These are phyloP conservation scores for Lophius americanus DNA, from an alignment of 2,797 vertebrate genomes.

Conservation along the genomic window DNA sequence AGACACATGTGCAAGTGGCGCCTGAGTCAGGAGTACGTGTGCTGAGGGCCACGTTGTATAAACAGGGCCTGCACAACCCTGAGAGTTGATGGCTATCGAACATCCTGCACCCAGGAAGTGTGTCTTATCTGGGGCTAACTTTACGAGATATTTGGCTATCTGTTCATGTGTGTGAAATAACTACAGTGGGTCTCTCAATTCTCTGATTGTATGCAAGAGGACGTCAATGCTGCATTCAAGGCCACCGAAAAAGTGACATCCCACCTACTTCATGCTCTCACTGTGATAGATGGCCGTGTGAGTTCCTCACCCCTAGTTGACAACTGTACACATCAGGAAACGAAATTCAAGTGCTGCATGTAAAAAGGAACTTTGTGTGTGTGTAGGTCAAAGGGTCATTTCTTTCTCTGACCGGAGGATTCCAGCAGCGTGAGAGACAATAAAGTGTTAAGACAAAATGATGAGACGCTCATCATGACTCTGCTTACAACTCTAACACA, in stretches of 20 bases:
- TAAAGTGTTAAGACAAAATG: slow-evolving; percentile 1
- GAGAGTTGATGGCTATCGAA: slow-evolving; percentile 64
- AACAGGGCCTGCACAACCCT: slow-evolving; percentile 62
- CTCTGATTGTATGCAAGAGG: slow-evolving; percentile 4
- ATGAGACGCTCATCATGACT: slow-evolving; percentile 2
- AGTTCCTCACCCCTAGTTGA: slow-evolving; percentile 66
- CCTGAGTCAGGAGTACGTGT: slow-evolving; percentile 37
- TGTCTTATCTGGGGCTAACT: slow-evolving; percentile 58
- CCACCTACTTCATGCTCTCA: slow-evolving; percentile 29
- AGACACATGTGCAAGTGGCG: slow-evolving; percentile 41
- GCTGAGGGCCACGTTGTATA: slow-evolving; percentile 61
- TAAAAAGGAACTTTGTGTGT: slow-evolving; percentile 66
- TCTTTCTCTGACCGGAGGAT: slow-evolving; percentile 49
- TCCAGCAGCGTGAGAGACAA: slow-evolving; percentile 31
- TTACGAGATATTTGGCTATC: slow-evolving; percentile 21
- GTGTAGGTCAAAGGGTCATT: slow-evolving; percentile 60
- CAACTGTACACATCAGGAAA: slow-evolving; percentile 64
- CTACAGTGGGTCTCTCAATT: slow-evolving; percentile 6
- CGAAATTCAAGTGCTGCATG: slow-evolving; percentile 76
- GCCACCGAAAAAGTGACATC: slow-evolving; percentile 8
- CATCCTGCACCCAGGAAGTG: slow-evolving; percentile 51
- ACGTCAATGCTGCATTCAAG: background rate
- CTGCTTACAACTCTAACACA: background rate
- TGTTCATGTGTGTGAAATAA: slow-evolving; percentile 11
- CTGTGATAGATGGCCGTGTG: slow-evolving; percentile 61